Conservation (phyloP, 2,113 vertebrate species). For the Pangasianodon hypophthalmus region DNA sequence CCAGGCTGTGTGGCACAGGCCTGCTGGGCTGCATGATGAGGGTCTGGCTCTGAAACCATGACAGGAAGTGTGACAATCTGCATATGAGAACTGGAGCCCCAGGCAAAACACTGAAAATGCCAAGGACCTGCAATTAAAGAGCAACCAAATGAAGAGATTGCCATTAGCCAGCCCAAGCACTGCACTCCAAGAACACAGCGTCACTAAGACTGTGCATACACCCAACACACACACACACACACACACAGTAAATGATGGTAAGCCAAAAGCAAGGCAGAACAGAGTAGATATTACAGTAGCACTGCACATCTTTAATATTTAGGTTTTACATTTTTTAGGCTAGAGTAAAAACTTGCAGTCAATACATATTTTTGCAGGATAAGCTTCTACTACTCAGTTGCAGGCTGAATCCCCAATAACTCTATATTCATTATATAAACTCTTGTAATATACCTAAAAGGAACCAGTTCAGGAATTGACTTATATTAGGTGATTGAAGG, state of each 20-base stretch:
- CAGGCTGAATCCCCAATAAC: not conserved
- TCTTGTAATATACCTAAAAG: not conserved
- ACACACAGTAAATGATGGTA: not conserved
- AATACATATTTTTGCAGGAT: not conserved
- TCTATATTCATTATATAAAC: not conserved
- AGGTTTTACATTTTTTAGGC: not conserved
- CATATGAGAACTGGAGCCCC: slow-evolving; percentile 6
- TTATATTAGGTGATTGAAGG: not conserved
- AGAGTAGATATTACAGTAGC: not conserved
- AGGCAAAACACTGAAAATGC: slow-evolving; percentile 39
- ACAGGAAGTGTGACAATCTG: slow-evolving; percentile 26
- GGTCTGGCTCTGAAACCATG: slow-evolving; percentile 8
- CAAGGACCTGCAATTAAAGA: slow-evolving; percentile 51
- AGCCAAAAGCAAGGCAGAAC: not conserved
- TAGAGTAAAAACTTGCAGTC: not conserved
- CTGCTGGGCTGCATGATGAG: slow-evolving; percentile 14
- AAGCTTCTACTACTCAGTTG: not conserved
- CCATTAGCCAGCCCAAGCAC: slow-evolving; percentile 16
- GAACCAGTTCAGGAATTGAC: not conserved
- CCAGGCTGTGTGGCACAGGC: slow-evolving; percentile 9
- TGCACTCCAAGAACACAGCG: not conserved
- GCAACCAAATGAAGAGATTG: slow-evolving; percentile 36
- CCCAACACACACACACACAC: not conserved
- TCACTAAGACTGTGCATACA: not conserved
- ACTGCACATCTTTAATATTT: not conserved